Percentiles rank a stretch among this genome's conserved stretches.
These are phyloP conservation scores for Raja brachyura DNA, from an alignment of 2,113 vertebrate genomes.

Conservation along the genomic window DNA sequence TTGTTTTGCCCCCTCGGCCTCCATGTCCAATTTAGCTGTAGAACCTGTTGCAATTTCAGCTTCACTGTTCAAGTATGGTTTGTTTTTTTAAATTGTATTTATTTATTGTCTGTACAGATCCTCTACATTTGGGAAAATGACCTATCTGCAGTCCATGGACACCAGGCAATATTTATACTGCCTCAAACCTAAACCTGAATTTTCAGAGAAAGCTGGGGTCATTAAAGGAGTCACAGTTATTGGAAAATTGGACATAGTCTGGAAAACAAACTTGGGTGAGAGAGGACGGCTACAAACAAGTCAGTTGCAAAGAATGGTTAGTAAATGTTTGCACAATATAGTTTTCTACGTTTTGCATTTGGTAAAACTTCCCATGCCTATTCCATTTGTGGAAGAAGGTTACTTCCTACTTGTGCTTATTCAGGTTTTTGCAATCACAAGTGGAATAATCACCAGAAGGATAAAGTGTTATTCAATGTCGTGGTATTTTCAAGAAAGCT, in stretches of 20 bases:
- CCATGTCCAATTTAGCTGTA: no score
- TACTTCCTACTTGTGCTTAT: background rate
- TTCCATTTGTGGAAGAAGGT: background rate
- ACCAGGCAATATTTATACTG: slow-evolving; percentile 96
- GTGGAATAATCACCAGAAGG: background rate
- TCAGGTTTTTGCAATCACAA: background rate
- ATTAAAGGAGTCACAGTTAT: slow-evolving; percentile 97
- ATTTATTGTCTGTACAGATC: slow-evolving; percentile 52
- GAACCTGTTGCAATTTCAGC: background rate
- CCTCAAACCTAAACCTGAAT: slow-evolving; percentile 91
- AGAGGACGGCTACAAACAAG: slow-evolving; percentile 91
- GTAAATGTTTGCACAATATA: slow-evolving; percentile 38
- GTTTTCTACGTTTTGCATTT: background rate
- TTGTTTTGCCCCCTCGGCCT: no score
- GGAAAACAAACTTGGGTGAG: slow-evolving; percentile 97
- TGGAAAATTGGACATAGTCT: slow-evolving; percentile 96
- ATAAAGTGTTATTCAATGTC: background rate
- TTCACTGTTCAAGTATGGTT: background rate
- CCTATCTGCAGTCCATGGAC: slow-evolving; percentile 93
- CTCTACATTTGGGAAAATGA: slow-evolving; percentile 90
- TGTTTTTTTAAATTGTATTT: background rate
- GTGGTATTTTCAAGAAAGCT: no score
- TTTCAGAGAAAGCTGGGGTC: slow-evolving; percentile 93
- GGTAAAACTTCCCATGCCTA: background rate
- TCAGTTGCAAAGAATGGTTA: slow-evolving; percentile 94